These are phyloP conservation scores for Drosophila sordidapex DNA, from an alignment of 2,888 invertebrate genomes.

Conservation along the genomic window DNA sequence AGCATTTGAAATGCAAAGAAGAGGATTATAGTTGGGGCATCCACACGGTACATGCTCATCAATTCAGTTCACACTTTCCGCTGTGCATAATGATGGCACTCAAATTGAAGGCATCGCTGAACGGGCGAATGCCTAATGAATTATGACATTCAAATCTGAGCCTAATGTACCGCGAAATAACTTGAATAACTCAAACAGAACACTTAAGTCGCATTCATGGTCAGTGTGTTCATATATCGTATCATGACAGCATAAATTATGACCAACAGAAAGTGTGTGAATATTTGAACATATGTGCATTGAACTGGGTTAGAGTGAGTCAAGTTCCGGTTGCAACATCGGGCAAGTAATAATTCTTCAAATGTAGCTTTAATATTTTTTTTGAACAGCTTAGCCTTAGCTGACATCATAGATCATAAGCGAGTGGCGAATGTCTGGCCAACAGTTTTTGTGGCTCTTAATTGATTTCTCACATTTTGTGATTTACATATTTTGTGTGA, in stretches of 20 bases:
- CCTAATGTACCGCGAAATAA: slow-evolving; percentile 79
- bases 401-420: not conserved
- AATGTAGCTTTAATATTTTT: not conserved
- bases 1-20: slow-evolving; percentile 45
- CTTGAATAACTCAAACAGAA: slow-evolving; percentile 69
- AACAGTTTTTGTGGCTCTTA: slow-evolving; percentile 7
- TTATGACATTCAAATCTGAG: slow-evolving; percentile 62
- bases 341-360: not conserved
- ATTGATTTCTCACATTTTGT: slow-evolving; percentile 29
- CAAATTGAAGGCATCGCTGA: slow-evolving; percentile 6
- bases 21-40: not conserved
- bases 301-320: not conserved
- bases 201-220: slow-evolving; percentile 27
- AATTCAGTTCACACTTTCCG: not conserved
- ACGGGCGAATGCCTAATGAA: slow-evolving; percentile 49
- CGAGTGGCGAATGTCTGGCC: not conserved
- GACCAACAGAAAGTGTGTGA: slow-evolving; percentile 47
- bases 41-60: not conserved
- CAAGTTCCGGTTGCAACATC: not conserved
- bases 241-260: slow-evolving; percentile 50
- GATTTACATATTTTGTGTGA: slow-evolving; percentile 25
- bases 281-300: slow-evolving; percentile 34
- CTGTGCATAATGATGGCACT: slow-evolving; percentile 10
- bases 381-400: not conserved
- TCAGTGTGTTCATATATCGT: slow-evolving; percentile 37